phyloP scores from a whole-genome alignment of 2,888 invertebrate species.

The Chalcosyrphus nemorum region DNA sequence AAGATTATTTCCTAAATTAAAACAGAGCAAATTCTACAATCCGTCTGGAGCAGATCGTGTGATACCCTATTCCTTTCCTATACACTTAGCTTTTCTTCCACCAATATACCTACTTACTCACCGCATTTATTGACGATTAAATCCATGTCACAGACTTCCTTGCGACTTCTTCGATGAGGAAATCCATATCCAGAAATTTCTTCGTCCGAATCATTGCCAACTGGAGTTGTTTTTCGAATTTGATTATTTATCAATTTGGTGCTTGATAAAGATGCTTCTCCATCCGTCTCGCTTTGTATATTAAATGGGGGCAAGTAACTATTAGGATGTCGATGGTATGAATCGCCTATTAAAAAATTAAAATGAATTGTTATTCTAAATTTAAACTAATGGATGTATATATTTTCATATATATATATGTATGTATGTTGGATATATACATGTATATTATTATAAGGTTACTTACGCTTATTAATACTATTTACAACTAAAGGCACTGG shows the following conservation, averaged over 20 bases:
- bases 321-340: slow-evolving; percentile 92
- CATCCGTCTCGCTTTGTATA: slow-evolving; percentile 86
- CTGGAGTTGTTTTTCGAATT: slow-evolving; percentile 73
- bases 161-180: slow-evolving; percentile 81
- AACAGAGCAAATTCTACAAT: too few species aligned
- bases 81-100: too few species aligned
- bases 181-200: slow-evolving; percentile 83
- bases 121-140: slow-evolving; percentile 74
- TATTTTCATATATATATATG: background rate
- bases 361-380: background rate
- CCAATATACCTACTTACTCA: slow-evolving; percentile 45
- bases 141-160: slow-evolving; percentile 77
- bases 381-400: background rate
- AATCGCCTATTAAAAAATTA: slow-evolving; percentile 83
- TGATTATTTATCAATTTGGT: slow-evolving; percentile 74
- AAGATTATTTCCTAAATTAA: too few species aligned
- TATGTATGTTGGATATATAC: background rate
- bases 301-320: slow-evolving; percentile 89
- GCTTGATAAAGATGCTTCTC: slow-evolving; percentile 81
- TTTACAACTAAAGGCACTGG: slow-evolving; percentile 85
- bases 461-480: slow-evolving; percentile 81
- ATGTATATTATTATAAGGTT: background rate
- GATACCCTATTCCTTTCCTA: too few species aligned
- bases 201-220: slow-evolving; percentile 80
- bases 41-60: too few species aligned